These are phyloP conservation scores for Rhombomys opimus DNA, from an alignment of 2,113 vertebrate species.

Conservation along the genomic window DNA sequence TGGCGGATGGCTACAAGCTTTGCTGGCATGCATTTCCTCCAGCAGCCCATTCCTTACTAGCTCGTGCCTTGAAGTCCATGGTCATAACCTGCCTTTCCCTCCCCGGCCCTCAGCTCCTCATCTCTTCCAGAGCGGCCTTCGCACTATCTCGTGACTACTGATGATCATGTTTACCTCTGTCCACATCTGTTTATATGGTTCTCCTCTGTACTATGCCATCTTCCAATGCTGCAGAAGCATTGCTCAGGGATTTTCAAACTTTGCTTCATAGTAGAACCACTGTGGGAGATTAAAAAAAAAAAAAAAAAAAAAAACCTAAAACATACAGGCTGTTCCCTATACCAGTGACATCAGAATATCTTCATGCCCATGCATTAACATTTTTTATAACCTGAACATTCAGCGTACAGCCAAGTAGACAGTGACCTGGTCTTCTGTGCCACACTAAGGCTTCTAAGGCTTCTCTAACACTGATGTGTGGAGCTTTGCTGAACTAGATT, in stretches of 20 bases:
- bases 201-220: rapidly evolving
- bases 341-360: too few relatives aligned
- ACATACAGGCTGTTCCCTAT: not conserved
- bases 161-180: rapidly evolving
- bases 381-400: not conserved
- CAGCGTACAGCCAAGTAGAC: not conserved
- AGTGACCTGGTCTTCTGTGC: not conserved
- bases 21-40: not conserved
- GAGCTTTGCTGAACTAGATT: too few relatives aligned
- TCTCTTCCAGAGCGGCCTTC: not conserved
- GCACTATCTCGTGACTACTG: rapidly evolving
- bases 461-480: not conserved
- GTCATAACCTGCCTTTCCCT: too few relatives aligned
- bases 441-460: rapidly evolving
- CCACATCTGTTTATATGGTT: not conserved
- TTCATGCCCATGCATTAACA: too few relatives aligned
- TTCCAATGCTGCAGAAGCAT: not conserved
- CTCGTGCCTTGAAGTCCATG: not conserved
- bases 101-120: not conserved
- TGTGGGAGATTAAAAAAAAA: not conserved
- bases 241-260: not conserved
- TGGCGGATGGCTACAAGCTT: not conserved
- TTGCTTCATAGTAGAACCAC: not conserved
- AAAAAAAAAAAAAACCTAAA: not conserved
- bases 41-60: not conserved